These are phyloP conservation scores for Heteractis magnifica DNA, from an alignment of 92 coral and sea anemone species.

Conservation along the genomic window DNA sequence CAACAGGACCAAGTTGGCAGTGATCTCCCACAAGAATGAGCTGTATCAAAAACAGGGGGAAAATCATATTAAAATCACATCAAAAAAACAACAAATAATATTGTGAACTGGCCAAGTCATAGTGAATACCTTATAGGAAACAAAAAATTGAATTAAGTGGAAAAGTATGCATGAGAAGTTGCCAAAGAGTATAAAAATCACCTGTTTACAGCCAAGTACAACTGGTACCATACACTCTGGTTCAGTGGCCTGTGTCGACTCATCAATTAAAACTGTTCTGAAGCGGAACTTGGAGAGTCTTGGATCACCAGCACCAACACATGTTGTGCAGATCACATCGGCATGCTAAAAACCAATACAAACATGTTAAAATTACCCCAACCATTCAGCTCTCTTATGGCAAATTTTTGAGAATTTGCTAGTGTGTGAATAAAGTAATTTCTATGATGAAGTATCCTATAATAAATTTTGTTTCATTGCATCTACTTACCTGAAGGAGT, in stretches of 20 bases:
- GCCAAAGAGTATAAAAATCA: not conserved
- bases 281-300: constrained; percentile 98
- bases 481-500: constrained; percentile 74
- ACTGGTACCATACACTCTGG: constrained; percentile 99
- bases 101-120: too few species aligned
- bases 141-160: too few species aligned
- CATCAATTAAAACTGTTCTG: constrained; percentile 95
- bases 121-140: too few species aligned
- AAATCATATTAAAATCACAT: not conserved
- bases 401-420: too few species aligned
- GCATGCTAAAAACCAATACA: constrained; percentile 70
- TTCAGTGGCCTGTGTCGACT: constrained; percentile 98
- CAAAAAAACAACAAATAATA: not conserved
- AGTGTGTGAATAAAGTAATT: too few species aligned
- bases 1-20: constrained; percentile 98
- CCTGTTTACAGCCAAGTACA: constrained; percentile 97
- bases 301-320: constrained; percentile 99
- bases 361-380: not conserved
- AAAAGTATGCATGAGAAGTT: too few species aligned
- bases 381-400: not conserved
- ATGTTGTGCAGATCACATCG: constrained; percentile 96
- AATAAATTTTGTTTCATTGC: not conserved
- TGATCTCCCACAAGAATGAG: constrained; percentile 98
- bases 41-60: constrained; percentile 29
- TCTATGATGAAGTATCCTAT: too few species aligned